Conservation (phyloP, 2,797 vertebrate genomes). For the Notoglanidium macrostoma region DNA sequence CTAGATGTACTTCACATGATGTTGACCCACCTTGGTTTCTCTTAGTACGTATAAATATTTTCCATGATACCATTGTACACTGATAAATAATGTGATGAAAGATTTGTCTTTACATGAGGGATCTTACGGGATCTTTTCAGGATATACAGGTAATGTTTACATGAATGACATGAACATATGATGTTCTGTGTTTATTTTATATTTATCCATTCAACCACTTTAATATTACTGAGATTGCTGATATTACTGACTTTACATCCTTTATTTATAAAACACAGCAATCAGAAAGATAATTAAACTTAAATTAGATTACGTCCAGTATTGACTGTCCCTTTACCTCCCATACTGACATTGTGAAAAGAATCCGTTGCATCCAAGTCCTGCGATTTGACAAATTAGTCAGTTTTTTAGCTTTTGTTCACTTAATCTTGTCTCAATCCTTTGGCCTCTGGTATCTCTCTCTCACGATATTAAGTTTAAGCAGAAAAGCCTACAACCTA, state of each 20-base stretch:
- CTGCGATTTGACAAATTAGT: slow-evolving; percentile 72
- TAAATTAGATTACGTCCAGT: slow-evolving; percentile 15
- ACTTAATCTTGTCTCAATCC: slow-evolving; percentile 73
- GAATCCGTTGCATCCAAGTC: slow-evolving; percentile 32
- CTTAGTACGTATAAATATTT: neutral
- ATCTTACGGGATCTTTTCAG: neutral
- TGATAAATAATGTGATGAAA: neutral
- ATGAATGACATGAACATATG: neutral
- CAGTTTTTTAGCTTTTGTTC: slow-evolving; percentile 66
- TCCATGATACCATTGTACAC: neutral
- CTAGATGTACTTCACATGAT: neutral
- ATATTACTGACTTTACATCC: neutral
- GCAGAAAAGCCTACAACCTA: slow-evolving; percentile 70
- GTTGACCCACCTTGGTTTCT: neutral
- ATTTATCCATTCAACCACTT: neutral
- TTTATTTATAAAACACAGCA: neutral
- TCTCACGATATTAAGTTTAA: slow-evolving; percentile 77
- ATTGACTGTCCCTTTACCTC: slow-evolving; percentile 11
- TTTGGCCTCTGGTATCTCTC: slow-evolving; percentile 69
- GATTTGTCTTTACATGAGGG: neutral
- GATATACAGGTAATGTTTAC: neutral
- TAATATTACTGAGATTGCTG: neutral
- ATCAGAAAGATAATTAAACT: slow-evolving; percentile 7
- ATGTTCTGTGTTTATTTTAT: no score
- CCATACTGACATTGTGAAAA: slow-evolving; percentile 26